A percentile compares a stretch with the other conserved stretches of the same genome.
phyloP scores from a whole-genome alignment of 2,797 vertebrate species.

The Leptoclinus maculatus region DNA sequence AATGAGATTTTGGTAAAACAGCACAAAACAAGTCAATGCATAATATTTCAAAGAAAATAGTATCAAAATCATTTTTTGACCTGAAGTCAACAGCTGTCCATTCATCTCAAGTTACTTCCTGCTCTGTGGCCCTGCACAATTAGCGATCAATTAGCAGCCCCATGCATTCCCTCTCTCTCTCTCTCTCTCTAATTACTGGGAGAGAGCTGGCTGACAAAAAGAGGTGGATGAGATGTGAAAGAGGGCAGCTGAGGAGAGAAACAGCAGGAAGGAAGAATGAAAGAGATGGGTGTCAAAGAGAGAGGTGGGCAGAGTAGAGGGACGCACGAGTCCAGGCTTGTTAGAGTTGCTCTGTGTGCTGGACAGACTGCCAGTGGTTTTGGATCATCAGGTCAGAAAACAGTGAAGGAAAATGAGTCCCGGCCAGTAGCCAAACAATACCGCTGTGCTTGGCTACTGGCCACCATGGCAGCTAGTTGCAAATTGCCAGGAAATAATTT shows the following conservation, averaged over 20 bases:
- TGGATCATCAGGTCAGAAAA: slow-evolving; percentile 44
- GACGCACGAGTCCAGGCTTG: slow-evolving; percentile 11
- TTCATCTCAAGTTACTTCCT: neutral
- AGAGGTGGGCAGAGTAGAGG: neutral
- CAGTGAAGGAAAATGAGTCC: slow-evolving; percentile 27
- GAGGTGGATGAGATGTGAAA: neutral
- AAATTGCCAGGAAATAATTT: slow-evolving; percentile 38
- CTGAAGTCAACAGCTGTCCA: slow-evolving; percentile 1
- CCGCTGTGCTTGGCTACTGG: slow-evolving; percentile 23
- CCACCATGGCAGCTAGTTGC: slow-evolving; percentile 18
- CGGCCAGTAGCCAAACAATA: slow-evolving; percentile 16
- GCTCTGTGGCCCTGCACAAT: slow-evolving; percentile 14
- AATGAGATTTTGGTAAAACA: neutral
- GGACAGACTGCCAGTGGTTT: slow-evolving; percentile 23
- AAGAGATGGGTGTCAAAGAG: slow-evolving; percentile 16
- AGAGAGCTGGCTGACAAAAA: slow-evolving; percentile 11
- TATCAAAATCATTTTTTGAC: neutral
- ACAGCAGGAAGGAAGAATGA: slow-evolving; percentile 7
- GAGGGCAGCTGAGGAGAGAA: neutral
- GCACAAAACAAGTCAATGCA: neutral
- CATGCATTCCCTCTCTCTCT: neutral
- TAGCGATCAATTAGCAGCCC: slow-evolving; percentile 20
- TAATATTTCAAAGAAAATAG: neutral
- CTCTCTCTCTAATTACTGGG: slow-evolving; percentile 10
- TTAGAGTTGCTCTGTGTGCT: slow-evolving; percentile 22